phyloP scores from a whole-genome alignment of 2,888 invertebrate species.

The Lingula anatina region DNA sequence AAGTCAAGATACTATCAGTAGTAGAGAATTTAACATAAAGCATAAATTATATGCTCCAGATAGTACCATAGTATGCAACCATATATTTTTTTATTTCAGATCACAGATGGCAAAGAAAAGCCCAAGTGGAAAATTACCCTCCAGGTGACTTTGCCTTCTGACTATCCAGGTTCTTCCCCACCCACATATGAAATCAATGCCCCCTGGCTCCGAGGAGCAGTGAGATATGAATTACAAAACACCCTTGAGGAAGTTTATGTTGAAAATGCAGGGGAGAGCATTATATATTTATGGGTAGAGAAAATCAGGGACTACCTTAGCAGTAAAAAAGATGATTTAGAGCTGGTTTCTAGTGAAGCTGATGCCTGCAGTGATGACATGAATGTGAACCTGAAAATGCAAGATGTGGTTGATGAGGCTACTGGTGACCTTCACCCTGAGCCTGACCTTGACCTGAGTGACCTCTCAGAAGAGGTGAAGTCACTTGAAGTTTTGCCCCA shows the following conservation, averaged over 20 bases:
- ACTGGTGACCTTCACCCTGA: conserved; percentile 13
- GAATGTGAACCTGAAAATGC: no score
- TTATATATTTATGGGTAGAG: conserved; percentile 71
- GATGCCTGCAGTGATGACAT: background rate
- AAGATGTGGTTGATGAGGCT: background rate
- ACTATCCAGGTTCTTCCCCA: conserved; percentile 64
- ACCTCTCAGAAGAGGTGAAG: conserved; percentile 5
- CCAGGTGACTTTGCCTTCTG: conserved; percentile 56
- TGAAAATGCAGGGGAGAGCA: conserved; percentile 65
- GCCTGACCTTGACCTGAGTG: conserved; percentile 18
- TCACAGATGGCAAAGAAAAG: conserved; percentile 20
- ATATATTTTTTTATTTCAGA: no score
- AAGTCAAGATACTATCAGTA: no score
- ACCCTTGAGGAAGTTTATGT: conserved; percentile 66
- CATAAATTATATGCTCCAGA: no score
- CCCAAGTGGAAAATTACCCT: conserved; percentile 18
- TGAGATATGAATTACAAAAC: conserved; percentile 59
- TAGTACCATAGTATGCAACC: no score
- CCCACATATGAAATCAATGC: conserved; percentile 66
- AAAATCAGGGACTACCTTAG: no score
- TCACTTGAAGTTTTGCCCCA: no score
- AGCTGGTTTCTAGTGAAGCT: background rate
- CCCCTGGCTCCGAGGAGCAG: conserved; percentile 63
- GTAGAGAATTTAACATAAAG: no score
- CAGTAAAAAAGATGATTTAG: no score